Base-by-base conservation (phyloP, 2,888 invertebrate species). In the Perdita meconis region DNA sequence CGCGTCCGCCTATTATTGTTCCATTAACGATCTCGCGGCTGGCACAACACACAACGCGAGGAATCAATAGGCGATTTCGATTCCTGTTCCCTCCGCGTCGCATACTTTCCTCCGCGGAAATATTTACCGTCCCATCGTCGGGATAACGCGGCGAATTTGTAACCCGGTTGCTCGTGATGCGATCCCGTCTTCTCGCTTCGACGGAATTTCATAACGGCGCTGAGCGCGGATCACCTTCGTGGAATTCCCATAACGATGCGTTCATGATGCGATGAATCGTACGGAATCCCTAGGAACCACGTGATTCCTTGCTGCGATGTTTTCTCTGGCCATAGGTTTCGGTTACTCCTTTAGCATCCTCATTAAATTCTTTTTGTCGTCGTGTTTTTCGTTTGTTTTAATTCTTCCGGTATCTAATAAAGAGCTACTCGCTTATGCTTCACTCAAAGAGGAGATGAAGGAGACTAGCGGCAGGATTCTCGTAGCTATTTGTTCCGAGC, bases 1-100 rank as follows among this genome's bases (percentile, higher is more conserved):
- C 13, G 34, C 47, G 55, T 59, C 63, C 78, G 30, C 50, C 68
- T 79, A 79, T 85, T 83, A 83, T 84, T 78, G 79, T 81, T 83
- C 70, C 68, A 81, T 84, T 85, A 85, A 78, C 67, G 81, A 70
- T 56, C 22, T 50, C 64, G 47, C 5, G 60, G 50, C 26, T 56
- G 72, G 19, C 44, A 40, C 69, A 63, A 59, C 80, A 68, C 53
- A 50, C 12, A 42, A 13, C 26, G n/a, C n/a, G n/a, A n/a, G 16
- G 50, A 70, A 76, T 76, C 72, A 61, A 67, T 82, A 65, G 36
- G 22, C 38, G 72, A 82, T 73, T 71, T 80, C 47, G 66, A 79
- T 78, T 19, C 53, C 38, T n/a, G 30, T n/a, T n/a, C n/a, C n/a
- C 44, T 44, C 19, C 30, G 22, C 26, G 8, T 6, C 6, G 22